Evolutionary conservation across 2,113 vertebrate species (phyloP).

Genomic region (Hepsetus odoe): DNA sequence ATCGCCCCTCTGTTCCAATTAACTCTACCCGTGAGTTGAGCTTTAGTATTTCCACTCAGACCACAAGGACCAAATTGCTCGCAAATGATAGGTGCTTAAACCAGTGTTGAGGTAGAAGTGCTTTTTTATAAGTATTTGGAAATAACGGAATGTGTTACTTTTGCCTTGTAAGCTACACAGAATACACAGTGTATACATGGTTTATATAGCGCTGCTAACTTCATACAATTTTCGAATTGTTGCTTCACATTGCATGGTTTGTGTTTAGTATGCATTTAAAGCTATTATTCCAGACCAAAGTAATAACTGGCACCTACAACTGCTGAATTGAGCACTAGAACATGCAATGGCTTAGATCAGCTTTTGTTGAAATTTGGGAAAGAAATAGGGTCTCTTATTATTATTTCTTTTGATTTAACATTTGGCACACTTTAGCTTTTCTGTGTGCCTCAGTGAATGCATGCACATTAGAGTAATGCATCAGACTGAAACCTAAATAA

Average conservation of each 20-base stretch:
- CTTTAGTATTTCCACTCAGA: not conserved
- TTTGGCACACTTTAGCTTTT: slow-evolving; percentile 3
- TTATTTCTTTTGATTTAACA: slow-evolving; percentile 42
- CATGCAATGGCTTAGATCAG: not conserved
- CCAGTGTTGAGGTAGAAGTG: no score
- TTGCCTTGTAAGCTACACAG: not conserved
- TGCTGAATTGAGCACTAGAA: not conserved
- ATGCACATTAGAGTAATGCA: slow-evolving; percentile 19
- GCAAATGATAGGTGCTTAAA: not conserved
- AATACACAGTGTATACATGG: not conserved
- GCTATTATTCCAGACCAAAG: not conserved
- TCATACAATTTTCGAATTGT: no score
- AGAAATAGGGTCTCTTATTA: slow-evolving; percentile 28
- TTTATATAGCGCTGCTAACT: not conserved
- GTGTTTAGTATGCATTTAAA: no score
- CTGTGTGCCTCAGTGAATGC: not conserved
- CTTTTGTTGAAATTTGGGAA: slow-evolving; percentile 31
- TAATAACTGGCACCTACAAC: not conserved
- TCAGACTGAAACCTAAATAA: slow-evolving; percentile 18
- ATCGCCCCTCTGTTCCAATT: not conserved
- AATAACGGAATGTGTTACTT: no score
- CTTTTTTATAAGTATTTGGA: no score
- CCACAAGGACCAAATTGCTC: not conserved
- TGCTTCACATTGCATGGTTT: no score
- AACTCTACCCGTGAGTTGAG: not conserved